These are phyloP conservation scores for Melitaea cinxia DNA, from an alignment of 1,140 invertebrate genomes.

Conservation along the genomic window DNA sequence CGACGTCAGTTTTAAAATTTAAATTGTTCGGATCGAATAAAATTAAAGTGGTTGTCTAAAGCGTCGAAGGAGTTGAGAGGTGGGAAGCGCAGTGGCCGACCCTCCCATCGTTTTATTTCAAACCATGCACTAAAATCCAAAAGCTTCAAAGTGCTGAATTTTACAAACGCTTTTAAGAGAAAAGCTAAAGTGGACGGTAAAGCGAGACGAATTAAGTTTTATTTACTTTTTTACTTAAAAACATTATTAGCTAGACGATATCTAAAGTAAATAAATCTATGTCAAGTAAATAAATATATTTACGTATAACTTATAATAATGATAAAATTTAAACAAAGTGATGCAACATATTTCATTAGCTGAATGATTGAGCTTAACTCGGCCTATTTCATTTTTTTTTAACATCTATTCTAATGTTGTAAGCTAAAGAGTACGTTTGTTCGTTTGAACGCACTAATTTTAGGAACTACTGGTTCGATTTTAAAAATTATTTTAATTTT, in stretches of 20 bases:
- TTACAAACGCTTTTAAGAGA: constrained; percentile 9
- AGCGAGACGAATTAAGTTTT: background rate
- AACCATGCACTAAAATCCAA: constrained; percentile 12
- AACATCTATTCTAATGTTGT: too few relatives aligned
- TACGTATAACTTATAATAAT: too few relatives aligned
- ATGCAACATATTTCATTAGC: too few relatives aligned
- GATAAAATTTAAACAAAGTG: too few relatives aligned
- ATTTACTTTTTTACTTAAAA: background rate
- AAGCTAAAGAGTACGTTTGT: too few relatives aligned
- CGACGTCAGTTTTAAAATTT: constrained; percentile 6
- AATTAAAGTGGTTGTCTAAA: constrained; percentile 13
- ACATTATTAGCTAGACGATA: background rate
- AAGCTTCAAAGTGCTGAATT: constrained; percentile 12
- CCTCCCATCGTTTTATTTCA: constrained; percentile 14
- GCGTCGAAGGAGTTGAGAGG: constrained; percentile 10
- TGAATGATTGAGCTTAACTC: too few relatives aligned
- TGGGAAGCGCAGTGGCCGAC: constrained; percentile 12
- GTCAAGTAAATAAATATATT: too few relatives aligned
- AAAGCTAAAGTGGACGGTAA: background rate
- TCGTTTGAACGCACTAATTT: too few relatives aligned
- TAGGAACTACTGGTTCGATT: too few relatives aligned
- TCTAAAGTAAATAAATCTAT: background rate
- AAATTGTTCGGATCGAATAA: constrained; percentile 8
- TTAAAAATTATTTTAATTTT: too few relatives aligned
- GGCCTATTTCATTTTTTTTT: too few relatives aligned